Evolutionary conservation across 2,888 invertebrate genomes (phyloP), one percentile per base, ranked within the genome.

Genomic region (Acheta domesticus): DNA sequence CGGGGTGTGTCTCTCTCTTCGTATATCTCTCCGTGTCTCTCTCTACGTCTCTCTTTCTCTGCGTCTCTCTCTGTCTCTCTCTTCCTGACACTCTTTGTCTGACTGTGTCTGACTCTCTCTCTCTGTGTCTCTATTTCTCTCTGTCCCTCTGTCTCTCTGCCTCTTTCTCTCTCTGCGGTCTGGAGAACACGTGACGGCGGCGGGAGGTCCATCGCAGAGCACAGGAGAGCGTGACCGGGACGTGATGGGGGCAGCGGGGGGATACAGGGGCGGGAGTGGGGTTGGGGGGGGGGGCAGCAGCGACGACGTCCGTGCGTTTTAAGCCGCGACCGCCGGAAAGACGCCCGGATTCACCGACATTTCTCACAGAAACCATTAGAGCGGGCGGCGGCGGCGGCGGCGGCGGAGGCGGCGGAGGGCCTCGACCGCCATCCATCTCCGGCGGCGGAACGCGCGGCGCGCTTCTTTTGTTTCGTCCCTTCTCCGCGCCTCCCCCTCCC

Each of bases 251-350:
- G 4, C 36, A 1, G 36, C 36, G 36, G 36, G 36, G 36, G 62
- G n/a, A n/a, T n/a, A n/a, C 62, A n/a, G n/a, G 2, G 62, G n/a
- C 62, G 62, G 19, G 62, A 16, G 62, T 5, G 2, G 62, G 4
- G 62, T 2, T 62, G 12, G 62, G 62, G 62, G 62, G 62, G 62
- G 62, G 2, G 12, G 19, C 62, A 19, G 62, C 14, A 36, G 36
- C 8, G 36, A 36, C 36, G 36, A 36, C 36, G 36, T 36, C 36
- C 36, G 36, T 36, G 62, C n/a, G 62, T 62, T 62, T 62, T 62
- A 62, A 62, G 62, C 62, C 62, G 62, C 62, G 62, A 62, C 62
- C 62, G 62, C 62, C 62, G 62, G 62, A 62, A 62, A 62, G 62
- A 62, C 14, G 62, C 62, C 62, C 62, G 62, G 62, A 62, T 62